Evolutionary conservation across 1,140 invertebrate genomes (phyloP), one percentile per base, ranked within the genome.

Genomic region (Tetragnatha versicolor): DNA sequence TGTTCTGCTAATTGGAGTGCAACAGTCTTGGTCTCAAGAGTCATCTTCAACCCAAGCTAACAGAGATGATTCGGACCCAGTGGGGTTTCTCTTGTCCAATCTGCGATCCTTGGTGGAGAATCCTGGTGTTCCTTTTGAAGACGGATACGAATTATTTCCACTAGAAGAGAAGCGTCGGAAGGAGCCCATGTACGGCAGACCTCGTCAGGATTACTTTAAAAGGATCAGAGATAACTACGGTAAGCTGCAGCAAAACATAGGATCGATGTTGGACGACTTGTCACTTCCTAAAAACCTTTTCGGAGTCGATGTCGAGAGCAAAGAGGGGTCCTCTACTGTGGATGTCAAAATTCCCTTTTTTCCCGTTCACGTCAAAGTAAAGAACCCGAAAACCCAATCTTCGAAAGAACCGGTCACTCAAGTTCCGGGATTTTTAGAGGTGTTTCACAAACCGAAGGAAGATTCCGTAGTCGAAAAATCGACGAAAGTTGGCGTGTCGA

Each of bases 161-260:
- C 20, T 63, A 14, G 17, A 27, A 6, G 72, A 61, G 27, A 51
- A 70, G 9, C 3, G 6, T 2, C 7, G 37, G 20, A 55, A 53
- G 12, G 31, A 70, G n/a, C 68, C 37, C 22, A 55, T 70, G 33
- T 53, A 53, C 29, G 45, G 22, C 12, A 55, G 27, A 29, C 29
- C 33, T 22, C 49, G 33, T 25, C 17, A 17, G n/a, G n/a, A 14
- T 10, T 75, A 75, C 29, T 63, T 75, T 35, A 31, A 75, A 4
- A n/a, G 72, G 49, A 49, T 75, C 7, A 17, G 58, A 25, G 39
- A 75, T 35, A 75, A 75, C 10, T 75, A 75, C 37, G 63, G 42
- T 35, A 37, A 47, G 61, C 27, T 75, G 22, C 72, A 75, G 22
- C 22, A n/a, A 45, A 33, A 39, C 22, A 14, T 75, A 2, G 37